phyloP scores from a whole-genome alignment of 2,797 vertebrate species.

The Brachyalestes nurse region DNA sequence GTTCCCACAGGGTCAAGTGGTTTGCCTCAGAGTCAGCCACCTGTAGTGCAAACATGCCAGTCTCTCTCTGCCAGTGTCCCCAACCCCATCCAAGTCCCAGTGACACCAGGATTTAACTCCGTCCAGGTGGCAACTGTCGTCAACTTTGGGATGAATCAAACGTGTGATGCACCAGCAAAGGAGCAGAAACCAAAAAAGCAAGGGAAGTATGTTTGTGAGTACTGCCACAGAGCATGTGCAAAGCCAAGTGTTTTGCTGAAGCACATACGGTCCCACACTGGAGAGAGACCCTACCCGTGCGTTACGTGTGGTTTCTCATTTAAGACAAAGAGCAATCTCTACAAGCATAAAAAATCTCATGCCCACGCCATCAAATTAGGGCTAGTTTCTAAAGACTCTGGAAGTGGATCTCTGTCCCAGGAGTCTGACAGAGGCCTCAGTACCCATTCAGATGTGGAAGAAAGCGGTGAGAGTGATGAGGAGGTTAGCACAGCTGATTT shows the following conservation, averaged over 20 bases:
- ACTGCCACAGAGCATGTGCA: constrained; percentile 93
- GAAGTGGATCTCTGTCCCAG: constrained; percentile 87
- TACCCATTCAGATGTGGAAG: constrained; percentile 91
- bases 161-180: constrained; percentile 85
- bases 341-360: constrained; percentile 99
- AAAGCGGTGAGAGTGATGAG: constrained; percentile 94
- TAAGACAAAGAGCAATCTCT: constrained; percentile 99
- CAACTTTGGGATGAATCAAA: constrained; percentile 87
- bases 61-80: constrained; percentile 85
- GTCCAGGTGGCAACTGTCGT: constrained; percentile 87
- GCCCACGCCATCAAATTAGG: constrained; percentile 97
- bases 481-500: constrained; percentile 86
- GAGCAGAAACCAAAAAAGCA: constrained; percentile 97
- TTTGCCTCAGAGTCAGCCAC: constrained; percentile 88
- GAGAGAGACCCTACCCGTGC: constrained; percentile 96
- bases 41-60: constrained; percentile 85
- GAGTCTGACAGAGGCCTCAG: constrained; percentile 91
- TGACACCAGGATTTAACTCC: constrained; percentile 85
- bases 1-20: constrained; percentile 83
- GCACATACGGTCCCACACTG: constrained; percentile 97
- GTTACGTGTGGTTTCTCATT: constrained; percentile 97
- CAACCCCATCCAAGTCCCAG: constrained; percentile 85
- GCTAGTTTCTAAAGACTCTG: constrained; percentile 88
- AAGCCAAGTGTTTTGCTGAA: constrained; percentile 98
- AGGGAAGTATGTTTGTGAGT: constrained; percentile 96